Evolutionary conservation across 2,797 vertebrate genomes (phyloP), one percentile per base, ranked within the genome.

Genomic region (Echiichthys vipera): DNA sequence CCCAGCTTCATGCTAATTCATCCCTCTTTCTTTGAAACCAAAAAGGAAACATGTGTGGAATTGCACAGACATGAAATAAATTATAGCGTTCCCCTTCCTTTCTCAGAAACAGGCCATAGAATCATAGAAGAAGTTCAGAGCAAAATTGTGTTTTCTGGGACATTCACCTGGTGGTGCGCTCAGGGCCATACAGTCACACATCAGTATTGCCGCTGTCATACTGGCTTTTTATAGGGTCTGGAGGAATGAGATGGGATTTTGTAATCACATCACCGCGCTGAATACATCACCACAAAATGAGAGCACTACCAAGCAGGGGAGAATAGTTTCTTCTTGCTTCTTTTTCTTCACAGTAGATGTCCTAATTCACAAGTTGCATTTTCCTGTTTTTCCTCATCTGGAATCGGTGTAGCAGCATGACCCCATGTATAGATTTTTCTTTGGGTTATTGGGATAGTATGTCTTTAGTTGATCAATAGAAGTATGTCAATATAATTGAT

Each of bases 281-380:
- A 90, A 90, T 88, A 86, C 78, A 89, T 88, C 84, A 82, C 54
- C 64, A 45, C 73, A 83, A 65, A 87, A 84, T 76, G 73, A 89
- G 86, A 87, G 67, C 75, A 68, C 47, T 32, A 37, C 68, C 65
- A 82, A 57, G 62, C 65, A 67, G 61, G 56, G 56, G 64, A 50
- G 68, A 46, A 55, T 25, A 50, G 18, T 56, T 80, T 74, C 50
- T 72, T 72, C 74, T 64, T 9, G 10, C 29, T 71, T 57, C 20
- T 74, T 69, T 80, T 62, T 37, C 34, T 18, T 63, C 30, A 40
- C 42, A 45, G 62, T 45, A 39, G 40, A 77, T 77, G 69, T 63
- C 74, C 77, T 79, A 71, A 63, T 83, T 87, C 86, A 72, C 76
- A n/a, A 58, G n/a, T 42, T 61, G 34, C 37, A 81, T 58, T 54